phyloP scores from a whole-genome alignment of 2,888 invertebrate species.

The Plusia festucae region DNA sequence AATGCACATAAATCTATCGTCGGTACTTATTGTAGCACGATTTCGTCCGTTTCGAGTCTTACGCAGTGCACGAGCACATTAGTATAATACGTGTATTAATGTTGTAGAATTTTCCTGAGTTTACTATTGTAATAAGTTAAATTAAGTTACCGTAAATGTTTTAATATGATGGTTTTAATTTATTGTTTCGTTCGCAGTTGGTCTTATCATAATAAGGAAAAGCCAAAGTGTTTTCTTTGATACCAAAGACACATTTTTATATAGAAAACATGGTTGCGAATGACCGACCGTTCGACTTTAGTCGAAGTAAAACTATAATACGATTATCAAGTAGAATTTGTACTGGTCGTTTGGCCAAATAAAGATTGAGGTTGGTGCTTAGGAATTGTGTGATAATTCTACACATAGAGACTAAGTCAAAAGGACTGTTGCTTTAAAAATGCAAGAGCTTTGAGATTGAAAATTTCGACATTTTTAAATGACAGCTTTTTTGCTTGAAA shows the following conservation, averaged over 20 bases:
- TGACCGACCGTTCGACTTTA: slow-evolving; percentile 1
- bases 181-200: slow-evolving; percentile 40
- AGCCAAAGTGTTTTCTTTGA: slow-evolving; percentile 35
- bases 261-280: slow-evolving; percentile 16
- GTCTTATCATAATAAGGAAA: slow-evolving; percentile 19
- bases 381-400: slow-evolving; percentile 31
- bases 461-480: slow-evolving; percentile 38
- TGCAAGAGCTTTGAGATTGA: slow-evolving; percentile 10
- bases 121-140: slow-evolving; percentile 14
- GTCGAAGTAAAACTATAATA: slow-evolving; percentile 8
- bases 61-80: slow-evolving; percentile 19
- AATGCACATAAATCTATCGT: background rate
- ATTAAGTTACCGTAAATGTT: slow-evolving; percentile 20
- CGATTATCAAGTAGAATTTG: slow-evolving; percentile 4
- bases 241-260: slow-evolving; percentile 46
- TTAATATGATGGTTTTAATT: slow-evolving; percentile 33
- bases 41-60: background rate
- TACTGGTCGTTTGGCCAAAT: slow-evolving; percentile 4
- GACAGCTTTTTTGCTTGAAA: slow-evolving; percentile 37
- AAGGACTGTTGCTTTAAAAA: slow-evolving; percentile 5
- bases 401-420: slow-evolving; percentile 18
- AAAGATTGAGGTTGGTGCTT: slow-evolving; percentile 41
- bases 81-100: slow-evolving; percentile 11
- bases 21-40: background rate
- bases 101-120: slow-evolving; percentile 8